phyloP scores from a whole-genome alignment of 2,113 vertebrate species.

The Numida meleagris region DNA sequence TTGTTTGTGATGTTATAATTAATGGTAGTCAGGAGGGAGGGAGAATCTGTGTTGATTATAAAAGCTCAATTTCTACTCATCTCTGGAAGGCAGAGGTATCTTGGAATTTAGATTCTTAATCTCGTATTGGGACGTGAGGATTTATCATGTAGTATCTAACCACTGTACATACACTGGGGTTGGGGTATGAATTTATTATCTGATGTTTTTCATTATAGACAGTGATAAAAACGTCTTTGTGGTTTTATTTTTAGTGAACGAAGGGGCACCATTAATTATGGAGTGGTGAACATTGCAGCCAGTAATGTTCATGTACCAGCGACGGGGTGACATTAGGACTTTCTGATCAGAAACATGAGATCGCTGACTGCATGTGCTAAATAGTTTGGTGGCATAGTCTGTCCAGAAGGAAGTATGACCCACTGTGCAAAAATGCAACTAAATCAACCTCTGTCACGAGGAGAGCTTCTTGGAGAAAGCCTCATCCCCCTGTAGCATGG shows the following conservation, averaged over 20 bases:
- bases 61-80: not conserved
- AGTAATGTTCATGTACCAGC: not conserved
- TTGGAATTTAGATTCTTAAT: not conserved
- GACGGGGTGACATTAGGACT: not conserved
- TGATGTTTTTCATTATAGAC: not conserved
- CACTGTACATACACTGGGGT: not conserved
- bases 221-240: not conserved
- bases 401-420: not conserved
- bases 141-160: not conserved
- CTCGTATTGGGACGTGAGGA: not conserved
- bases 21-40: not conserved
- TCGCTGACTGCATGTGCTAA: not conserved
- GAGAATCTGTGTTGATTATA: not conserved
- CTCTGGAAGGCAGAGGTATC: not conserved
- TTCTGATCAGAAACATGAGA: not conserved
- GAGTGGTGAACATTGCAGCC: not conserved
- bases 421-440: not conserved
- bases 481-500: rapidly evolving
- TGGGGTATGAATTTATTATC: not conserved
- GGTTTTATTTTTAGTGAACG: slow-evolving; percentile 1
- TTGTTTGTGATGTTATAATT: not conserved
- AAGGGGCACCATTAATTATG: not conserved
- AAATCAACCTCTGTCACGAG: not conserved
- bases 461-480: not conserved
- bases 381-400: not conserved